Percentiles rank a stretch among this genome's conserved stretches.
phyloP scores from a whole-genome alignment of 1,140 invertebrate genomes.

The Periplaneta americana region DNA sequence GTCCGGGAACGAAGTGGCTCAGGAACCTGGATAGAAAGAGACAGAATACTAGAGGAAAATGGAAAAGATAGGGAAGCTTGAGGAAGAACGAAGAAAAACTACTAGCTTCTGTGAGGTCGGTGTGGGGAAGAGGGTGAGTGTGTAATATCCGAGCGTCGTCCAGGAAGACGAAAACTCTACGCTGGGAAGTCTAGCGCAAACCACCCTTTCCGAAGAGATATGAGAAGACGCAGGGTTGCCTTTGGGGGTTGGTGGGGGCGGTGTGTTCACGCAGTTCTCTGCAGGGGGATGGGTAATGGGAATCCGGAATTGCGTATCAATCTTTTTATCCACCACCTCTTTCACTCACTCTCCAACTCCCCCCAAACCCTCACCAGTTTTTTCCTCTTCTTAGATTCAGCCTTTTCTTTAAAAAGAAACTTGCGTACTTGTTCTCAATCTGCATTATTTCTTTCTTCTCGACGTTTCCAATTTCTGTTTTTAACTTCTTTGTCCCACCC shows the following conservation, averaged over 20 bases:
- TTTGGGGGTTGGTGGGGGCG: not conserved
- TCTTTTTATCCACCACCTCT: conserved; percentile 4
- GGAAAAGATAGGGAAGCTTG: not conserved
- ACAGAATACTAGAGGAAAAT: not conserved
- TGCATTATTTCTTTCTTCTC: conserved; percentile 3
- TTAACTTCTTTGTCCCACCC: not conserved
- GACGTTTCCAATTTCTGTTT: conserved; percentile 1
- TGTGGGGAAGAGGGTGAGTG: not conserved
- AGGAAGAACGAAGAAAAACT: not conserved
- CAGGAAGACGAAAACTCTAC: not conserved
- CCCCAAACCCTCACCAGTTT: not conserved
- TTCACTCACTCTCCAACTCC: not conserved
- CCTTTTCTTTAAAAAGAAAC: not conserved
- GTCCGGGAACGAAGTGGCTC: not conserved
- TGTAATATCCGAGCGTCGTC: not conserved
- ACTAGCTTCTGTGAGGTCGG: not conserved
- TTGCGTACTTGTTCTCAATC: not conserved
- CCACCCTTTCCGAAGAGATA: conserved; percentile 1
- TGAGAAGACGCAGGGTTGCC: not conserved
- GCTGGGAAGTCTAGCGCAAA: not conserved
- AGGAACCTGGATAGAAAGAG: not conserved
- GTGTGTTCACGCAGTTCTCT: not conserved
- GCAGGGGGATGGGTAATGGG: conserved; percentile 14
- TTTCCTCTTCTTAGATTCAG: not conserved
- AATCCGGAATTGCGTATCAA: conserved; percentile 14